phyloP scores from a whole-genome alignment of 2,888 invertebrate genomes.

The Ypsolopha scabrella region DNA sequence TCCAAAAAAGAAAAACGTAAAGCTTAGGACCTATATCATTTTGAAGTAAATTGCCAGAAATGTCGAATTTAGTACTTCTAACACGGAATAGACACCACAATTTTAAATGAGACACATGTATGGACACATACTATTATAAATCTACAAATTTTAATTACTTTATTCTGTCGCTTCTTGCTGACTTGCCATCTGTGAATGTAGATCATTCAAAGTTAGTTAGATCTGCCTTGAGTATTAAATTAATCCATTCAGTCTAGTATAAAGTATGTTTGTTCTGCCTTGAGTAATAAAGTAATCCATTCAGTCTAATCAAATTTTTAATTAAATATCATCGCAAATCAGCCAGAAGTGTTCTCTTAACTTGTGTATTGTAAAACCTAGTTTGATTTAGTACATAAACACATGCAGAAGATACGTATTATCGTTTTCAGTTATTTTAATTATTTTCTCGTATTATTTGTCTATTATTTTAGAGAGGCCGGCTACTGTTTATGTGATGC shows the following conservation, averaged over 20 bases:
- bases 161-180: constrained; percentile 41
- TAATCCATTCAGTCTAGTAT: constrained; percentile 32
- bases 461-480: constrained; percentile 28
- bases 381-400: constrained; percentile 62
- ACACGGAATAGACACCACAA: constrained; percentile 68
- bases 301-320: constrained; percentile 29
- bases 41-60: constrained; percentile 1
- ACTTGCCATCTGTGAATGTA: constrained; percentile 24
- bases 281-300: background rate
- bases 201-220: background rate
- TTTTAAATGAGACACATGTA: constrained; percentile 64
- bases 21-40: background rate
- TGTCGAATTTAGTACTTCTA: constrained; percentile 47
- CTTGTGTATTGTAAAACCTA: constrained; percentile 41
- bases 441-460: constrained; percentile 15
- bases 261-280: too few relatives aligned
- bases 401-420: constrained; percentile 62
- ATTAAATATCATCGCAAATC: constrained; percentile 22
- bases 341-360: constrained; percentile 47
- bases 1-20: constrained; percentile 1
- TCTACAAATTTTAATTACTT: constrained; percentile 46
- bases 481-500: constrained; percentile 21
- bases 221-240: background rate
- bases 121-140: constrained; percentile 64
- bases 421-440: constrained; percentile 26